Evolutionary conservation across 2,888 invertebrate species (phyloP), one percentile per base, ranked within the genome.

Genomic region (Cerastis leucographa): DNA sequence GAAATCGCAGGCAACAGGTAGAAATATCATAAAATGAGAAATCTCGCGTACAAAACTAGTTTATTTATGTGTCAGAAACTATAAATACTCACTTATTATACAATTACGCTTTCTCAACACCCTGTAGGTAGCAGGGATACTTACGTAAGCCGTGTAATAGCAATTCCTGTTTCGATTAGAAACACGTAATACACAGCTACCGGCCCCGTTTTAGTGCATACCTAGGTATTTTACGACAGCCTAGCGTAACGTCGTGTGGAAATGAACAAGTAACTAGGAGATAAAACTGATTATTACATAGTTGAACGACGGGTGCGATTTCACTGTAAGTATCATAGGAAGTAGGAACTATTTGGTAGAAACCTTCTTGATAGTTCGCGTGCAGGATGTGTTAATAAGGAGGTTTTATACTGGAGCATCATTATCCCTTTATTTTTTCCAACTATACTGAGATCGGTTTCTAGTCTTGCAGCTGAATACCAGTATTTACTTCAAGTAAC

Each of bases 101-200:
- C 74, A 84, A 87, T 84, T 75, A 74, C 42, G 61, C 88, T 90
- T 89, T 88, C 90, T 85, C 86, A 88, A 91, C 74, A 85, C 80
- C 86, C 84, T 80, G 87, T 82, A 25, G 19, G 62, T 46, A 51
- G 44, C 61, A 25, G 51, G 76, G 76, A 77, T 62, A 72, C 79
- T 91, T 90, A 91, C 89, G 89, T 91, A 90, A 87, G 71, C 9
- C 54, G 64, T 66, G 88, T 88, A 88, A 88, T 79, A 84, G 80
- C 72, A 87, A 87, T 89, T 90, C 90, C 90, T 90, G 89, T 80
- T 90, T 87, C 78, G 84, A 86, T 88, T 81, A 79, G 79, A 42
- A 64, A 87, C 77, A 87, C 86, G 84, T 88, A 87, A 87, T 72
- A 87, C 73, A 54, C 71, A 82, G 79, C 19, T 69, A 80, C 75